phyloP scores from a whole-genome alignment of 2,888 invertebrate species.

The Andrena bicolor region DNA sequence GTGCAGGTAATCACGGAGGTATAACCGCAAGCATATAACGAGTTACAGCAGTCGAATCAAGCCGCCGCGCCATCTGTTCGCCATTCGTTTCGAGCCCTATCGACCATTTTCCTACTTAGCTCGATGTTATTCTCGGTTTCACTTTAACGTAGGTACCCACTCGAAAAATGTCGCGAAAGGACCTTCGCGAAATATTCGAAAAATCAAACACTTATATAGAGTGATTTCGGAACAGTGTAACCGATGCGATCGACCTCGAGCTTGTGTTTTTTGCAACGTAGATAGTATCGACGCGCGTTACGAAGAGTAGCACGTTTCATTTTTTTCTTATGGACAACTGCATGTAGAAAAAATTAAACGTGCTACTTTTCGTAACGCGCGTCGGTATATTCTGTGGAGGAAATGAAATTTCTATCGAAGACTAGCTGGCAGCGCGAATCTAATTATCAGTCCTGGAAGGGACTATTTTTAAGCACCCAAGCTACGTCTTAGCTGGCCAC shows the following conservation, averaged over 20 bases:
- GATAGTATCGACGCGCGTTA: too few species aligned
- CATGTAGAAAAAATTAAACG: too few species aligned
- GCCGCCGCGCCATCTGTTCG: constrained; percentile 44
- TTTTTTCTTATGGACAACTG: too few species aligned
- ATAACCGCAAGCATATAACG: constrained; percentile 56
- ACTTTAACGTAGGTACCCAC: constrained; percentile 2
- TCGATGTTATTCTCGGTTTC: constrained; percentile 43
- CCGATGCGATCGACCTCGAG: too few species aligned
- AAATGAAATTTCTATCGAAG: background rate
- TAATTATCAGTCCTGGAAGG: background rate
- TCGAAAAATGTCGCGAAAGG: too few species aligned
- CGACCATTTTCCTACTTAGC: constrained; percentile 43
- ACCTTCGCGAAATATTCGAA: background rate
- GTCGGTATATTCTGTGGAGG: too few species aligned
- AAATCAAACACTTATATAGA: too few species aligned
- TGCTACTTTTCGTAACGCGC: too few species aligned
- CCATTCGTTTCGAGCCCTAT: constrained; percentile 48
- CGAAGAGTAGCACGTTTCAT: too few species aligned
- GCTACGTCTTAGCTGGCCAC: constrained; percentile 61
- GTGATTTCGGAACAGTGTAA: too few species aligned
- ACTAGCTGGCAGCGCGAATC: background rate
- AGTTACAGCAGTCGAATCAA: constrained; percentile 59
- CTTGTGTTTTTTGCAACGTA: too few species aligned
- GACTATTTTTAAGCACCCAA: background rate
- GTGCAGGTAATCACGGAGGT: constrained; percentile 65